Evolutionary conservation across 2,113 vertebrate genomes (phyloP).

Genomic region (Rhea pennata): DNA sequence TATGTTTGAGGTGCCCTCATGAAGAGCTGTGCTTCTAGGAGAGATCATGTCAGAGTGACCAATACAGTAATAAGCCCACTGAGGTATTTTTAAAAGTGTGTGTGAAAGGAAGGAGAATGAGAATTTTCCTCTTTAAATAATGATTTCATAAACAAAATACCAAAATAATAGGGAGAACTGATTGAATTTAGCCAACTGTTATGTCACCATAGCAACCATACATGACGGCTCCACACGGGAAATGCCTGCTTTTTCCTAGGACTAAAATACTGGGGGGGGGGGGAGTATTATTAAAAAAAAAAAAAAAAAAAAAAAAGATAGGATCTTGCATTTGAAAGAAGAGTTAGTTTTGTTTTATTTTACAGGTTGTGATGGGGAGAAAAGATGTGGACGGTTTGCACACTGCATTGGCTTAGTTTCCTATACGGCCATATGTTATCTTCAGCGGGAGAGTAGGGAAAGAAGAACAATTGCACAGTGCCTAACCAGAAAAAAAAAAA

Average conservation of each 20-base stretch:
- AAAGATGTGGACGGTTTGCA: not conserved
- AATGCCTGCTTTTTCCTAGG: not conserved
- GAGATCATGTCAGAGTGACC: not conserved
- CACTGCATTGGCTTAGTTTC: not conserved
- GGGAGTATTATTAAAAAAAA: not conserved
- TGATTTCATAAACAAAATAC: conserved; percentile 42
- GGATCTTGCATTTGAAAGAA: not conserved
- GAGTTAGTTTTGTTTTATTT: not conserved
- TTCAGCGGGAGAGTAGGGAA: not conserved
- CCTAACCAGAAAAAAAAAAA: not conserved
- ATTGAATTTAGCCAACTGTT: conserved; percentile 32
- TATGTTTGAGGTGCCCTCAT: not conserved
- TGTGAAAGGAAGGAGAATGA: not conserved
- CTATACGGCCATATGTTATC: not conserved
- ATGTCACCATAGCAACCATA: conserved; percentile 60
- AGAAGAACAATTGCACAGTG: not conserved
- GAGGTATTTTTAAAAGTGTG: not conserved
- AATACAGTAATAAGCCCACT: not conserved
- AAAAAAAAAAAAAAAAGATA: no score
- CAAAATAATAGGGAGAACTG: conserved; percentile 45
- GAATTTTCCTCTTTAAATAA: not conserved
- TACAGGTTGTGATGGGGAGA: not conserved
- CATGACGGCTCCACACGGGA: conserved; percentile 15
- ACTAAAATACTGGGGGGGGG: not conserved
- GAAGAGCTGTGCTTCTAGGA: not conserved